Conservation (phyloP, 2,797 vertebrate species). For the Ctenopoma kingsleyae region DNA sequence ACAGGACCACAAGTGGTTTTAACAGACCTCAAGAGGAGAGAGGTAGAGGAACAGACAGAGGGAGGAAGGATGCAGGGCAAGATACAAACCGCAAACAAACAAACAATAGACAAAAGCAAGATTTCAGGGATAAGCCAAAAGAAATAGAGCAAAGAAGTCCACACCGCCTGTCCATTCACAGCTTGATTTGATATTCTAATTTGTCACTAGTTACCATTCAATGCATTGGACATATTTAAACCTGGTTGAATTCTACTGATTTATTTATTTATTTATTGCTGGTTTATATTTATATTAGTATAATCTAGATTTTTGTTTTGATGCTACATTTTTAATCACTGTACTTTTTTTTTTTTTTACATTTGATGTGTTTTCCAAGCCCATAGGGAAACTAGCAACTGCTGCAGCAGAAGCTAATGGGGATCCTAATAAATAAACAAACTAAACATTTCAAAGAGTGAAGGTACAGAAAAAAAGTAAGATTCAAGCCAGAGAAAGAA, state of each 20-base stretch:
- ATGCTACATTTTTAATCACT: too few relatives aligned
- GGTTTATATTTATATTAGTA: too few relatives aligned
- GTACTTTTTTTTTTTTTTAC: too few relatives aligned
- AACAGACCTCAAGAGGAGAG: constrained; percentile 53
- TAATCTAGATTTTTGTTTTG: too few relatives aligned
- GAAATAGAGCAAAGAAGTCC: constrained; percentile 18
- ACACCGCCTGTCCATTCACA: constrained; percentile 3
- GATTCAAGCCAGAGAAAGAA: constrained; percentile 46
- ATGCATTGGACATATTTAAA: too few relatives aligned
- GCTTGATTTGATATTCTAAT: constrained; percentile 35
- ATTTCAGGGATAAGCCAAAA: constrained; percentile 29
- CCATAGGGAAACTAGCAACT: too few relatives aligned
- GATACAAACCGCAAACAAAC: constrained; percentile 44
- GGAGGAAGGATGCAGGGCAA: constrained; percentile 66
- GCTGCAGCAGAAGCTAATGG: too few relatives aligned
- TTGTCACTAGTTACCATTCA: not conserved
- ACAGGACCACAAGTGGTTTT: constrained; percentile 41
- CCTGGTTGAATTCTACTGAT: too few relatives aligned
- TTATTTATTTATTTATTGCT: too few relatives aligned
- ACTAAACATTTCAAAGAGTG: constrained; percentile 16
- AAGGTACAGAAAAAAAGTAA: constrained; percentile 34
- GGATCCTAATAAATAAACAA: not conserved
- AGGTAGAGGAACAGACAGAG: constrained; percentile 50
- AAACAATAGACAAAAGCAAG: constrained; percentile 48
- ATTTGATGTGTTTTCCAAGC: too few relatives aligned